Percentiles rank a stretch among this genome's conserved stretches.
These are phyloP conservation scores for Stegodyphus mimosarum DNA, from an alignment of 1,140 invertebrate species.

Conservation along the genomic window DNA sequence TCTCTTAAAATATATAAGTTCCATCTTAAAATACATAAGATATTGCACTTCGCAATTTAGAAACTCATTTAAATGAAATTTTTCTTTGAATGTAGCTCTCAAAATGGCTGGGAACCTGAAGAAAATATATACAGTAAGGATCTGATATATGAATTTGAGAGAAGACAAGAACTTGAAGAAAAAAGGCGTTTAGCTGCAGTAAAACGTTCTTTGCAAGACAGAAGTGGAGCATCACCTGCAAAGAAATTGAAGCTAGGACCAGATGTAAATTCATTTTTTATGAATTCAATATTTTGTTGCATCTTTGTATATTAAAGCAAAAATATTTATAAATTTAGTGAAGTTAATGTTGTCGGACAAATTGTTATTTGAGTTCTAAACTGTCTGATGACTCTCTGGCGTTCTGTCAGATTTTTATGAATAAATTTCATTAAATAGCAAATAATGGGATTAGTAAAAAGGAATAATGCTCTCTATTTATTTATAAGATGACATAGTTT, in stretches of 20 bases:
- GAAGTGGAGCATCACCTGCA: not conserved
- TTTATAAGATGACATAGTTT: too few species aligned
- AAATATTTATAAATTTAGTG: not conserved
- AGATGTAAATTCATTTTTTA: slow-evolving; percentile 28
- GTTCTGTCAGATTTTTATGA: too few species aligned
- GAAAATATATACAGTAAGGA: slow-evolving; percentile 74
- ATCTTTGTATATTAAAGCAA: not conserved
- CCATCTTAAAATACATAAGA: too few species aligned
- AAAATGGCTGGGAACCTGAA: slow-evolving; percentile 85
- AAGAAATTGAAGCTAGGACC: slow-evolving; percentile 41
- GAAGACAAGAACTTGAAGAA: slow-evolving; percentile 42
- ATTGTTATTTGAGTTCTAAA: too few species aligned
- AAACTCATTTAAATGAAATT: too few species aligned
- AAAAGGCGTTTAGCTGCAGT: slow-evolving; percentile 40
- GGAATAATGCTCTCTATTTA: too few species aligned
- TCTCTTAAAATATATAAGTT: too few species aligned
- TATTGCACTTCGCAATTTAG: too few species aligned
- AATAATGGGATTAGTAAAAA: too few species aligned
- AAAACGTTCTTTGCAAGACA: slow-evolving; percentile 26
- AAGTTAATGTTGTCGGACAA: not conserved
- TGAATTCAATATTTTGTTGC: not conserved
- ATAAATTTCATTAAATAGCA: too few species aligned
- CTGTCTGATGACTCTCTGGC: too few species aligned
- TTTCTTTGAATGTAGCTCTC: slow-evolving; percentile 28
- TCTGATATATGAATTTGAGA: slow-evolving; percentile 59